Evolutionary conservation across 2,888 invertebrate species (phyloP), one percentile per base, ranked within the genome.

Genomic region (Drosophila infuscata): DNA sequence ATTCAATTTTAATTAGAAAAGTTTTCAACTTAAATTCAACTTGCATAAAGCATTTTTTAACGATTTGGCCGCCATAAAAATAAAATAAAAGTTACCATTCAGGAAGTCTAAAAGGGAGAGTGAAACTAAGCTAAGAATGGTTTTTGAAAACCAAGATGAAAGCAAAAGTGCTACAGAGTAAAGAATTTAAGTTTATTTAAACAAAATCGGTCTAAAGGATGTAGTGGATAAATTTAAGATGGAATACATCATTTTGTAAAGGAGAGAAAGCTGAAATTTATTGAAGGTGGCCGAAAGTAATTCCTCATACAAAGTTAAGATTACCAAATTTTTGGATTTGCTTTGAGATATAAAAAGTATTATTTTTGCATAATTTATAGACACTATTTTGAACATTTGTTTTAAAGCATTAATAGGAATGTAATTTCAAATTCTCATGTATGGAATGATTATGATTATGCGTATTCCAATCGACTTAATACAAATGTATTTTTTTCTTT

Each of bases 1-100:
- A 79, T 84, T 88, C 79, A 87, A 87, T 88, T 88, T 87, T 87
- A 87, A 87, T 87, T 87, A 87, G 81, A 87, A 87, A 87, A 87
- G 75, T 87, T 87, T 87, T 77, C 81, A 78, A 87, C 84, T 87
- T 88, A 82, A 83, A 79, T 79, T 81, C 69, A 81, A 81, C 79
- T 84, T 84, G 79, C 63, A 66, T 65, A 68, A 57, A 53, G 66
- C 71, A 69, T 57, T 61, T 61, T 43, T 49, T 60, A 58, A 54
- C 64, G 41, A 52, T 79, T 83, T 76, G 61, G 43, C 60, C 32
- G 36, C 46, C 57, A 54, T 65, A 59, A 64, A 81, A 79, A 70
- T 70, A 71, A 76, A 71, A 76, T 76, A 82, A 76, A 83, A 86
- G 61, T 79, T 76, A 48, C 6, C 8, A 30, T 30, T 17, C 30